These are phyloP conservation scores for Ctenicera cuprea DNA, from an alignment of 2,888 invertebrate species.

Conservation along the genomic window DNA sequence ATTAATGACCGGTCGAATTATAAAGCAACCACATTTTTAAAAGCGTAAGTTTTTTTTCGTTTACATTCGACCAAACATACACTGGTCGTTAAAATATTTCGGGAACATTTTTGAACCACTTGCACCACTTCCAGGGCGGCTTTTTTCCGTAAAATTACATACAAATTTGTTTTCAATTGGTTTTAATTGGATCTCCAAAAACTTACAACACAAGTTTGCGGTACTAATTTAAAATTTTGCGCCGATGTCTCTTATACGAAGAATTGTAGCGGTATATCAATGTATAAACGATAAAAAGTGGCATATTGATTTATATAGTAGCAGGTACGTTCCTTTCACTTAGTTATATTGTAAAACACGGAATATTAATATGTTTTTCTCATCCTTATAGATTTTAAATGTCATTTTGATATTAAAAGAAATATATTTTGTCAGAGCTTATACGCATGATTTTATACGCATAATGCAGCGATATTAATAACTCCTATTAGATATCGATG, in stretches of 20 bases:
- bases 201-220: neutral
- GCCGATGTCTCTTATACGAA: neutral
- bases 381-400: slow-evolving; percentile 28
- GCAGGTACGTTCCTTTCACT: slow-evolving; percentile 36
- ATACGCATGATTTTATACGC: slow-evolving; percentile 6
- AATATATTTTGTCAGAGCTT: neutral
- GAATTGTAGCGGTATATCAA: slow-evolving; percentile 20
- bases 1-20: slow-evolving; percentile 31
- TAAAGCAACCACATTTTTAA: slow-evolving; percentile 20
- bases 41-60: slow-evolving; percentile 9
- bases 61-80: neutral
- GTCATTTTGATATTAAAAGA: slow-evolving; percentile 15
- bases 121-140: neutral
- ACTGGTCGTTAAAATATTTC: neutral
- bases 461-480: slow-evolving; percentile 13
- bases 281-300: slow-evolving; percentile 17
- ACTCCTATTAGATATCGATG: neutral
- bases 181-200: slow-evolving; percentile 6
- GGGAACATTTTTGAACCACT: neutral
- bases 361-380: slow-evolving; percentile 34
- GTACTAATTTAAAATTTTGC: slow-evolving; percentile 1
- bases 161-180: slow-evolving; percentile 18
- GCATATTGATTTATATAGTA: slow-evolving; percentile 38
- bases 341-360: slow-evolving; percentile 33
- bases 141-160: slow-evolving; percentile 1